Evolutionary conservation across 2,888 invertebrate genomes (phyloP).

Genomic region (Dynastes maya): DNA sequence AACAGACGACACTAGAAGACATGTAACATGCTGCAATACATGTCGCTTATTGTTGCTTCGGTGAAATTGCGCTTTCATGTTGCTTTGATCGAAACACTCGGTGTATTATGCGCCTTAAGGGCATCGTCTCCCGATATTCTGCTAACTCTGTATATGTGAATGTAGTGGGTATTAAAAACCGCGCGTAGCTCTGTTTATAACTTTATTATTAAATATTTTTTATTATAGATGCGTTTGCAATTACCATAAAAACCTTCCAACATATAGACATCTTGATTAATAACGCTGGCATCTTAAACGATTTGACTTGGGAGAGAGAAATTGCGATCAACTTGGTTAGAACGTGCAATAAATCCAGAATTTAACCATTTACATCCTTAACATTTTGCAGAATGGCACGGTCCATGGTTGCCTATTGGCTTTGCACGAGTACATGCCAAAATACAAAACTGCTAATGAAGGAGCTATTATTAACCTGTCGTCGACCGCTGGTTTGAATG

Average conservation of each 20-base stretch:
- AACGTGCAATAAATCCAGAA: neutral
- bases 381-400: constrained; percentile 40
- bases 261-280: constrained; percentile 48
- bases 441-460: constrained; percentile 41
- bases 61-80: too few relatives aligned
- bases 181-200: too few relatives aligned
- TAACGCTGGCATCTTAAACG: constrained; percentile 49
- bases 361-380: neutral
- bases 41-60: too few relatives aligned
- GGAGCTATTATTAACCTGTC: constrained; percentile 49
- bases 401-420: constrained; percentile 48
- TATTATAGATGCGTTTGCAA: constrained; percentile 40
- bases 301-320: constrained; percentile 44
- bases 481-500: constrained; percentile 45
- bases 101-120: too few relatives aligned
- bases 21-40: too few relatives aligned
- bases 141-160: too few relatives aligned
- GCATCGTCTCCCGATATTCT: too few relatives aligned
- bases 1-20: too few relatives aligned
- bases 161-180: too few relatives aligned
- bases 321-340: constrained; percentile 48
- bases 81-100: too few relatives aligned
- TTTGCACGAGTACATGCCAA: constrained; percentile 47
- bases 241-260: constrained; percentile 41
- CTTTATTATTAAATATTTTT: neutral